A percentile compares a stretch with the other conserved stretches of the same genome.
Evolutionary conservation across 1,140 invertebrate genomes (phyloP).

Genomic region (Campoletis sonorensis): DNA sequence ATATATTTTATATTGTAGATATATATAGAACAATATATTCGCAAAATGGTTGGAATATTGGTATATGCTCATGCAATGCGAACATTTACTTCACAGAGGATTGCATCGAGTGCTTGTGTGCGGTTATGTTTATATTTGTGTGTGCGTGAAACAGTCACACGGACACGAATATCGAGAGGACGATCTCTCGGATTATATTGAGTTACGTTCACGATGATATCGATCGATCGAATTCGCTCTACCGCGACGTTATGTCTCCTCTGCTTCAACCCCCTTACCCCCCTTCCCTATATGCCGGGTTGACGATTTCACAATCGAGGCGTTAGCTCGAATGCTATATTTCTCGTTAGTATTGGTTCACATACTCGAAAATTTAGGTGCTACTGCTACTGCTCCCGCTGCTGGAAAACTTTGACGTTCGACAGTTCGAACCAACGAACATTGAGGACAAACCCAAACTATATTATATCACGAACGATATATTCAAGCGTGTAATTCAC

Average conservation of each 20-base stretch:
- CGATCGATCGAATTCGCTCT: constrained; percentile 57
- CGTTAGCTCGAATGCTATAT: constrained; percentile 35
- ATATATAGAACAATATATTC: constrained; percentile 14
- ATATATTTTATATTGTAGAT: neutral
- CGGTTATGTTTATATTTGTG: neutral
- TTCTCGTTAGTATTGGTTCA: constrained; percentile 30
- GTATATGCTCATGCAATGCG: neutral
- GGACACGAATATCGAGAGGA: constrained; percentile 39
- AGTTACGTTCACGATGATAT: constrained; percentile 65
- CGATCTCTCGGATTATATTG: constrained; percentile 60
- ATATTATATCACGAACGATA: constrained; percentile 4
- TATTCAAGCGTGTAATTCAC: neutral
- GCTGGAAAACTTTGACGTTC: constrained; percentile 50
- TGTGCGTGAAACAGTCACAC: neutral
- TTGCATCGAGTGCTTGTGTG: neutral
- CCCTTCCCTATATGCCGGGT: neutral
- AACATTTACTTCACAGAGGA: neutral
- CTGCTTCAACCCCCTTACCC: neutral
- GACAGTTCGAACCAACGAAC: constrained; percentile 49
- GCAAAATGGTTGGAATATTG: constrained; percentile 24
- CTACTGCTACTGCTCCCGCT: constrained; percentile 1
- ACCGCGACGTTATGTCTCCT: constrained; percentile 1
- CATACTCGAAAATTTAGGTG: neutral
- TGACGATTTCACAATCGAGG: constrained; percentile 44
- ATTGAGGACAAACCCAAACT: constrained; percentile 33